phyloP scores from a whole-genome alignment of 2,113 vertebrate genomes.

The Menura novaehollandiae region DNA sequence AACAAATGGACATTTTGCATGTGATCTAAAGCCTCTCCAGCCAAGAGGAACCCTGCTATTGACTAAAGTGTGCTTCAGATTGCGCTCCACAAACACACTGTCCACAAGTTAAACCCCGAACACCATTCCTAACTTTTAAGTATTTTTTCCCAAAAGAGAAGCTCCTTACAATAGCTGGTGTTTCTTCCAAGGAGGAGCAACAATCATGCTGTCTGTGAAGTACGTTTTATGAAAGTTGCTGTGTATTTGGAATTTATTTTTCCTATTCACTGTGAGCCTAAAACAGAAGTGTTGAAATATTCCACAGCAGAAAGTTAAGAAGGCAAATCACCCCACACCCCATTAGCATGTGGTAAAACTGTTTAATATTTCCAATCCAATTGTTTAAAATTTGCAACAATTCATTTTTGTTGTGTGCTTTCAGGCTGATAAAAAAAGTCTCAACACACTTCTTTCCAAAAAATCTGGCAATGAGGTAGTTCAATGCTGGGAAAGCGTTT shows the following conservation, averaged over 20 bases:
- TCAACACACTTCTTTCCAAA: background rate
- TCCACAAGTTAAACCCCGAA: background rate
- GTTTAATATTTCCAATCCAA: background rate
- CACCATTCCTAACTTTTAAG: background rate
- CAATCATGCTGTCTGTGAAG: background rate
- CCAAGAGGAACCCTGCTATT: background rate
- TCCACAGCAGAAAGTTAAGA: background rate
- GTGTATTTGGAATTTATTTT: background rate
- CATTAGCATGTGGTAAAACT: background rate
- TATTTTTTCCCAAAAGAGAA: background rate
- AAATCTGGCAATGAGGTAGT: background rate
- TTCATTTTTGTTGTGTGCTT: background rate
- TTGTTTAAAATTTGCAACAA: background rate
- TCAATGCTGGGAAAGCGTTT: background rate
- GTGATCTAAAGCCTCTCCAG: background rate
- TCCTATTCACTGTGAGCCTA: background rate
- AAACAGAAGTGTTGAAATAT: constrained; percentile 5
- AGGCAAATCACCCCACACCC: background rate
- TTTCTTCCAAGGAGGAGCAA: background rate
- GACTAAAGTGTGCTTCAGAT: background rate
- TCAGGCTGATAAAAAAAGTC: background rate
- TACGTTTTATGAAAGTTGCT: background rate
- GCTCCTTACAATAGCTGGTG: background rate
- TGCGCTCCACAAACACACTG: background rate
- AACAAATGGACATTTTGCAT: background rate